Evolutionary conservation across 1,140 invertebrate species (phyloP), one percentile per base, ranked within the genome.

Genomic region (Brachionus asplanchnoidis): DNA sequence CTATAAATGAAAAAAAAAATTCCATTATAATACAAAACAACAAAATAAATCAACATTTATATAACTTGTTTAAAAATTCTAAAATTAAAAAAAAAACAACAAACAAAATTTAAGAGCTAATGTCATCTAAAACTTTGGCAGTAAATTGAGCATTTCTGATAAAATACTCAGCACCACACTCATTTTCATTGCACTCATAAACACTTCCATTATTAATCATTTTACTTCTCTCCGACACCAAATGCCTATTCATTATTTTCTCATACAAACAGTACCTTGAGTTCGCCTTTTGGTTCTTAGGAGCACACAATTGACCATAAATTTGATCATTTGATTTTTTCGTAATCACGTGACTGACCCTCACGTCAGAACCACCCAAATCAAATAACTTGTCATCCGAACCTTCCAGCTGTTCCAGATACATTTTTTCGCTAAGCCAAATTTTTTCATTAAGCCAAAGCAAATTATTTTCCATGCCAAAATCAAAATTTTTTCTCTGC

Each of bases 81-180:
- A 9, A 12, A 68, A 28, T 1, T 1, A 7, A 68, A 68, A 40
- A 32, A 68, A n/a, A 68, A 40, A 68, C 1, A 32, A 68, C 2
- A 68, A 40, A 68, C 1, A 12, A 68, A 11, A 32, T 14, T 40
- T 32, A 68, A 7, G 26, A 32, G 28, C 26, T 40, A 0, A 68
- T 26, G n/a, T 56, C 20, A 12, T 28, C 40, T 32, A 80, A 40
- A 14, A 46, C 17, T 8, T 28, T 80, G 20, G 44, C 77, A 14
- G 77, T 80, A 42, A 40, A 80, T 11, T 53, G 6, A 53, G 77
- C 17, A 28, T 80, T 56, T 36, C 12, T 12, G 2, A 56, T 53
- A 20, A 80, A 80, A 80, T 80, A 80, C 50, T 65, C 44, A 9
- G 32, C 6, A 80, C 50, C 53, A 40, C 77, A 80, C 8, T 80